These are phyloP conservation scores for Nasonia vitripennis DNA, from an alignment of 1,140 invertebrate species.

Conservation along the genomic window DNA sequence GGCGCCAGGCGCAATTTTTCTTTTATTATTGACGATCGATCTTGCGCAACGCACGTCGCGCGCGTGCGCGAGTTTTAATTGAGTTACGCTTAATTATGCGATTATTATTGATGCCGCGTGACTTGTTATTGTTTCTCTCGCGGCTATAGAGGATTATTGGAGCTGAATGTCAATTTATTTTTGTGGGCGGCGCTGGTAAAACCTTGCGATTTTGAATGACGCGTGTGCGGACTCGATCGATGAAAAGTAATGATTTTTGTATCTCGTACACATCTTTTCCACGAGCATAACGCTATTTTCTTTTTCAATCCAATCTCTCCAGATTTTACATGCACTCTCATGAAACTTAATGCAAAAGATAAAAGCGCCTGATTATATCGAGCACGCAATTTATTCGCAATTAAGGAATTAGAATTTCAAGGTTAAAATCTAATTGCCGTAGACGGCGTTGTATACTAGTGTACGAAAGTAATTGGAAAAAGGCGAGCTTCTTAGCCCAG, in stretches of 20 bases:
- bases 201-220: background rate
- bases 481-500: background rate
- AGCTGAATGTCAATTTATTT: background rate
- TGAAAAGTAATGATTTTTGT: too few relatives aligned
- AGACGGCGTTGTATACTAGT: background rate
- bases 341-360: background rate
- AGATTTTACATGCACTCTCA: too few relatives aligned
- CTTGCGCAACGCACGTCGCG: constrained; percentile 10
- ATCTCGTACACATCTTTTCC: too few relatives aligned
- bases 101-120: background rate
- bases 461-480: background rate
- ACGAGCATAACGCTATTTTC: too few relatives aligned
- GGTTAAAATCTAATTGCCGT: background rate
- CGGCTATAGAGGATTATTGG: background rate
- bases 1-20: background rate
- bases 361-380: background rate
- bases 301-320: too few relatives aligned
- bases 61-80: constrained; percentile 11
- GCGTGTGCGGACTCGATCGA: too few relatives aligned
- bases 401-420: background rate
- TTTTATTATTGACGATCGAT: constrained; percentile 29
- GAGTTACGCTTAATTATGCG: constrained; percentile 5
- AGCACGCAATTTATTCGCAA: background rate
- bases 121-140: background rate
- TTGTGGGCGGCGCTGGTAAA: background rate